Base-by-base conservation (phyloP, 2,888 invertebrate genomes). In the Chymomyza amoena region DNA sequence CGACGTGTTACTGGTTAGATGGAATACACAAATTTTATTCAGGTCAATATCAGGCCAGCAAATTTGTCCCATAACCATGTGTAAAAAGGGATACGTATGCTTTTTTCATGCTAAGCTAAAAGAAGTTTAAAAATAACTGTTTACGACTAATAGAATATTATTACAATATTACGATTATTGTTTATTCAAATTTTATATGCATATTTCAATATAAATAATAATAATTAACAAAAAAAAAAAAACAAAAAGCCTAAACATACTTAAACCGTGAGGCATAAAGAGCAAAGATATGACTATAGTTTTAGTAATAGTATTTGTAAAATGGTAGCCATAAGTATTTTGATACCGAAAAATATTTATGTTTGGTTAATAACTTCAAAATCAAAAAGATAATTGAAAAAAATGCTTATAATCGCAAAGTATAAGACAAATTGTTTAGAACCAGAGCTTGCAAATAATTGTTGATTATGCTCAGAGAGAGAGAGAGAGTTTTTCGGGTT, bases 121-220 rank as follows among this genome's bases (percentile, higher is more conserved):
- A 15, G 7, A 16, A 60, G 4, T 10, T 52, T 57, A 65, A 59
- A 50, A 56, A 20, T 20, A 62, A 28, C 36, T 32, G 62, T 45
- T 28, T 52, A 64, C 9, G 20, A 61, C 20, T 54, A 54, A 61
- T 56, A 66, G 39, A 77, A 62, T 56, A 69, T 76, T 68, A 20
- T 64, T 68, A 61, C 66, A 52, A 56, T 64, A 66, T 59, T 72
- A 64, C 54, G 60, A 52, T 25, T 62, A 54, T 51, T 50, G 57
- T 70, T 72, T 72, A 65, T 75, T 72, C 45, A 32, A 61, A 66
- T 65, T 75, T 72, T 68, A 72, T 68, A 68, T 72, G 16, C 45
- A 68, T 61, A 36, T 66, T 61, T 64, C 64, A 61, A 64, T 68
- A 68, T 64, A 75, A 70, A 54, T 25, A 66, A n/a, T n/a, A n/a